Conservation (phyloP, 2,113 vertebrate genomes). For the Dissostichus mawsoni region DNA sequence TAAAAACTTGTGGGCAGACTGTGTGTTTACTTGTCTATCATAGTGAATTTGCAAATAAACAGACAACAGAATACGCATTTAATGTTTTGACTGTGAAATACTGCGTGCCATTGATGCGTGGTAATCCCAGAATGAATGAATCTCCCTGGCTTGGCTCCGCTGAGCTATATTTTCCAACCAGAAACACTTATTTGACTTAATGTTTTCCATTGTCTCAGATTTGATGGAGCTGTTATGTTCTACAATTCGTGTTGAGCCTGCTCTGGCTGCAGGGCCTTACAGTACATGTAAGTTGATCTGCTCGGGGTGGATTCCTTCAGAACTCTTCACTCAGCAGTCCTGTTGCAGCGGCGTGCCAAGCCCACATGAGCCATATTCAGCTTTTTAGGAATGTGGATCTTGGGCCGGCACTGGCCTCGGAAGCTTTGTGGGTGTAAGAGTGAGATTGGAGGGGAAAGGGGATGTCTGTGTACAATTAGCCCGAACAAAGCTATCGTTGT, state of each 20-base stretch:
- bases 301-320: slow-evolving; percentile 72
- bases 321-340: slow-evolving; percentile 77
- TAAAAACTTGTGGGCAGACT: slow-evolving; percentile 55
- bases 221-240: slow-evolving; percentile 21
- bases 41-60: slow-evolving; percentile 44
- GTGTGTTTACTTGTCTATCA: slow-evolving; percentile 59
- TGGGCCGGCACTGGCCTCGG: slow-evolving; percentile 57
- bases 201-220: slow-evolving; percentile 53
- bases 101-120: slow-evolving; percentile 46
- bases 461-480: slow-evolving; percentile 82
- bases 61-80: slow-evolving; percentile 17
- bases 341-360: slow-evolving; percentile 65
- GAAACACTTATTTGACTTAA: slow-evolving; percentile 38
- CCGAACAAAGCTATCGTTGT: slow-evolving; percentile 81
- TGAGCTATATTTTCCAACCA: slow-evolving; percentile 68
- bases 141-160: slow-evolving; percentile 35
- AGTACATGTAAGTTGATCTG: slow-evolving; percentile 70
- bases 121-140: slow-evolving; percentile 49
- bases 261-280: slow-evolving; percentile 25
- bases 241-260: slow-evolving; percentile 24
- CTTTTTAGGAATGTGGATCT: slow-evolving; percentile 73
- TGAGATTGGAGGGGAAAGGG: slow-evolving; percentile 65
- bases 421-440: slow-evolving; percentile 70
- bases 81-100: slow-evolving; percentile 27
- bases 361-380: slow-evolving; percentile 74